Conservation (phyloP, 2,113 vertebrate genomes). For the Ageneiosus marmoratus region DNA sequence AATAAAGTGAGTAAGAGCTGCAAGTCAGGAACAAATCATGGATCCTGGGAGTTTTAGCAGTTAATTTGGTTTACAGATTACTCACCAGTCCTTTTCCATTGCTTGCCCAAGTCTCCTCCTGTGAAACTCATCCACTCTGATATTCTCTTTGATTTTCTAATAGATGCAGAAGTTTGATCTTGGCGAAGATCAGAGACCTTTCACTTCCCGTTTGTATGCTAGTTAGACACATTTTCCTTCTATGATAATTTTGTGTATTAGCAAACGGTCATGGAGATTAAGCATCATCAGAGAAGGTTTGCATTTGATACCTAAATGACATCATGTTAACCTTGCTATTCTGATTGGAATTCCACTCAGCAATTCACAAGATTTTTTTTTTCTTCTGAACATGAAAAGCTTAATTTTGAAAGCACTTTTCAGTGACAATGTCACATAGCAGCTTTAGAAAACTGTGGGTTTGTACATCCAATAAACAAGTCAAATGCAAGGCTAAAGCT, state of each 20-base stretch:
- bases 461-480: background rate
- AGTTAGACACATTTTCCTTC: background rate
- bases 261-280: background rate
- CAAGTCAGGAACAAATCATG: background rate
- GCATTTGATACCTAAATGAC: background rate
- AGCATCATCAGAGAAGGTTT: background rate
- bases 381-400: background rate
- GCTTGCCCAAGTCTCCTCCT: constrained; percentile 5
- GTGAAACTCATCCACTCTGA: constrained; percentile 21
- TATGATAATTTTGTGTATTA: constrained; percentile 5
- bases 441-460: background rate
- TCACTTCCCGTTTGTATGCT: background rate
- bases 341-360: background rate
- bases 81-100: background rate
- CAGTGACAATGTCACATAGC: constrained; percentile 1
- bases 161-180: constrained; percentile 14
- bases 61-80: constrained; percentile 1
- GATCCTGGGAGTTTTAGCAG: background rate
- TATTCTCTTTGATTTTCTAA: constrained; percentile 33
- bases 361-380: background rate
- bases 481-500: constrained; percentile 9
- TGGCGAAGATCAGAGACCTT: constrained; percentile 13
- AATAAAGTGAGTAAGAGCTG: background rate
- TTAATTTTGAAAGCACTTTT: background rate
- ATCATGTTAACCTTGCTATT: background rate